Base-by-base conservation (phyloP, 2,113 vertebrate species). In the Brachionichthys hirsutus region DNA sequence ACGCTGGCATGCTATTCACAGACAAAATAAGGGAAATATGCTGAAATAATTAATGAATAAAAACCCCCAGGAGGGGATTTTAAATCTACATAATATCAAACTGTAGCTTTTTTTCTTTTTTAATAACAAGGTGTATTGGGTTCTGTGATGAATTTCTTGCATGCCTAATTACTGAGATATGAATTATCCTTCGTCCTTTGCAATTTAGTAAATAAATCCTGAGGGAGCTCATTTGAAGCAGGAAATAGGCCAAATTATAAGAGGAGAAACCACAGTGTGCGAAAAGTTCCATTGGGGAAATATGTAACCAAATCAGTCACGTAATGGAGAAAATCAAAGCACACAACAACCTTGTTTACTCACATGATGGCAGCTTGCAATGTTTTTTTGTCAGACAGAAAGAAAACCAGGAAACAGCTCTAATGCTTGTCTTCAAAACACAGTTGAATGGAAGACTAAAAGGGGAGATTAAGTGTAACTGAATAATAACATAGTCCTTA, bases 11-110 rank as follows among this genome's bases (percentile, higher is more conserved):
- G 82, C 70, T 84, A 66, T 81, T 85, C 82, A 67, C 72, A 78
- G 66, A 75, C 74, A 65, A 84, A 84, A 85, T 79, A 83, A 59
- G 74, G 22, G 6, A 45, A 54, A 62, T 20, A 30, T 0, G 0
- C 58, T 18, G 52, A 87, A 87, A 88, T 88, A 82, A 89, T 83
- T 71, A 87, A 86, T 84, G 54, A 88, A 87, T 81, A 72, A 79
- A 84, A 81, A 67, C 76, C 81, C 85, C 76, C 65, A 65, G 81
- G 80, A 86, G 79, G 70, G 54, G 73, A 65, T 81, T 90, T 88
- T 83, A 85, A 88, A 90, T 90, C 87, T 86, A 85, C 88, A 89
- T 91, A 87, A 87, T 81, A 86, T 91, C 85, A 90, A 90, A 87
- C 87, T 67, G 45, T 77, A 70, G 87, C 75, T 62, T 81, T 84